Base-by-base conservation (phyloP, 2,113 vertebrate genomes). In the Xenopus laevis region DNA sequence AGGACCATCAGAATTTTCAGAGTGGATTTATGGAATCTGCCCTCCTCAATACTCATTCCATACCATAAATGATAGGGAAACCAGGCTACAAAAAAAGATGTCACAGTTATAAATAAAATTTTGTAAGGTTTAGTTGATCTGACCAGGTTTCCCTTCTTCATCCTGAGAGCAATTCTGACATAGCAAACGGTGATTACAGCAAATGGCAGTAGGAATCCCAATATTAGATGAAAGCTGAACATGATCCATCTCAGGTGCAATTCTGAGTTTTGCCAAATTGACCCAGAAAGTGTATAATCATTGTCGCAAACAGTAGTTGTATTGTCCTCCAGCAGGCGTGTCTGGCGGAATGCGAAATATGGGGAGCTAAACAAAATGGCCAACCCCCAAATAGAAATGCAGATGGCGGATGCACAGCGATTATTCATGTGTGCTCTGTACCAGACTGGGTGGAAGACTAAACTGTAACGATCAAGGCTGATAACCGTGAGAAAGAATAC, bases 81-180 rank as follows among this genome's bases (percentile, higher is more conserved):
- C 92, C 92, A 94, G 67, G 90, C 93, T 57, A 92, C 20, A 60
- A 95, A 94, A 84, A 95, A 95, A 7, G 91, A 86, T 10, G 76
- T 74, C 0, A 93, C 80, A 1, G 92, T 86, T 1, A 87, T 85
- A 2, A 83, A 78, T 87, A 95, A 93, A 72, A 95, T 89, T 72
- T 84, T 91, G 69, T 94, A 92, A 2, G 93, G 91, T 71, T 93
- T 95, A 46, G 79, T 77, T 40, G 88, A 89, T 78, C 87, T 93
- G 10, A 79, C 80, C 83, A 95, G 84, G 8, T 80, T 79, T 68
- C 80, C 92, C 68, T 72, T 82, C 77, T 72, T 87, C 69, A 93
- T 87, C 75, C 86, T 91, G 67, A 82, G 20, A 67, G 89, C 86
- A 71, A 94, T 89, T 76, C 84, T 23, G 1, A 82, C 78, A 75